phyloP scores from a whole-genome alignment of 2,113 vertebrate species.

The Rhineura floridana region DNA sequence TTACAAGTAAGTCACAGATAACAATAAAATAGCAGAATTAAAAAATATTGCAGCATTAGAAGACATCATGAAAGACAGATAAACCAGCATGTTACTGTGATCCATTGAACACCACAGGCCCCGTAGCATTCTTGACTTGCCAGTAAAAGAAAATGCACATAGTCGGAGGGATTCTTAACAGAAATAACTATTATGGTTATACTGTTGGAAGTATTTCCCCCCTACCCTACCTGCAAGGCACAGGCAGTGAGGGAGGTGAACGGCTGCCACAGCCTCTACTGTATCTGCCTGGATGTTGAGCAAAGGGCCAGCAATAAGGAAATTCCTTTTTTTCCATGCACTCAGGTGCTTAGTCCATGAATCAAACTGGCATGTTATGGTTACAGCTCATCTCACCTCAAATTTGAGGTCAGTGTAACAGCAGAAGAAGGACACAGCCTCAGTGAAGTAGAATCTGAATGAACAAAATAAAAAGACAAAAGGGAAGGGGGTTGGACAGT shows the following conservation, averaged over 20 bases:
- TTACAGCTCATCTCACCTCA: background rate
- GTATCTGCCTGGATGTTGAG: background rate
- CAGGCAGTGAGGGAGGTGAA: constrained; percentile 17
- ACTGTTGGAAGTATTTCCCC: background rate
- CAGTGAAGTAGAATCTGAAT: background rate
- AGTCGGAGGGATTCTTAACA: too few relatives aligned
- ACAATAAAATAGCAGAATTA: too few relatives aligned
- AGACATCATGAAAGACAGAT: too few relatives aligned
- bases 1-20: too few relatives aligned
- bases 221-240: constrained; percentile 15
- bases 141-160: too few relatives aligned
- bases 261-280: background rate
- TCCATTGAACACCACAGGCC: too few relatives aligned
- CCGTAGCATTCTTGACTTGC: background rate
- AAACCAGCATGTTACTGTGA: too few relatives aligned
- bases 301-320: background rate
- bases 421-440: background rate
- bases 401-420: background rate
- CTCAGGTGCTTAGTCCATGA: background rate
- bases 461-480: background rate
- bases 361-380: background rate
- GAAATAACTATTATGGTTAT: background rate
- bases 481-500: background rate
- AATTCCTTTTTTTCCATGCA: background rate
- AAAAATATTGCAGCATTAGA: too few relatives aligned